Evolutionary conservation across 2,113 vertebrate genomes (phyloP).

Genomic region (Clarias gariepinus): DNA sequence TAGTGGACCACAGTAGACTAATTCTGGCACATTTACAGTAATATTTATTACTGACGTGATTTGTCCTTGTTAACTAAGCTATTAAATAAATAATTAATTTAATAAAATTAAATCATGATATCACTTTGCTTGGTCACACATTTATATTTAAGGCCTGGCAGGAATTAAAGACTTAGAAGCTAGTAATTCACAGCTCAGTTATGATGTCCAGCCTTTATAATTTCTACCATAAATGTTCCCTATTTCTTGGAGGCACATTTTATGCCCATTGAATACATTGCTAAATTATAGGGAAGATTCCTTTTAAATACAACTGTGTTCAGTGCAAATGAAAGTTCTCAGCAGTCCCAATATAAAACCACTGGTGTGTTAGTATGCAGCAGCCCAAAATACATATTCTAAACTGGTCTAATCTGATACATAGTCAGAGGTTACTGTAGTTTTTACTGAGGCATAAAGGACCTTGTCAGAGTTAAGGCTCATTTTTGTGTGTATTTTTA

Average conservation of each 20-base stretch:
- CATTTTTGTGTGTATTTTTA: neutral
- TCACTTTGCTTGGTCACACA: neutral
- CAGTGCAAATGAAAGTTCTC: neutral
- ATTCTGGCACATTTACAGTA: no score
- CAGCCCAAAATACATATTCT: neutral
- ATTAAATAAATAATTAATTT: no score
- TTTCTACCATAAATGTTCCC: neutral
- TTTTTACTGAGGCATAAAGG: neutral
- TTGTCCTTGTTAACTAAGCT: no score
- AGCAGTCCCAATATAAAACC: neutral
- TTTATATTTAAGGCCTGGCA: neutral
- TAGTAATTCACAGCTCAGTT: neutral
- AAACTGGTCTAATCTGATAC: neutral
- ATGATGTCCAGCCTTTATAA: neutral
- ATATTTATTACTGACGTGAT: no score
- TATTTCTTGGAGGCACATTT: neutral
- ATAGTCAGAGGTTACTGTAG: neutral
- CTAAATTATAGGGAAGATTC: no score
- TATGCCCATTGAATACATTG: neutral
- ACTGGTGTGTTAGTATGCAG: neutral
- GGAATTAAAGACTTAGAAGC: neutral
- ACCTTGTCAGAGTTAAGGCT: neutral
- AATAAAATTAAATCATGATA: neutral
- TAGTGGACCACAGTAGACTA: no score
- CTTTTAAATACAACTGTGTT: neutral